Base-by-base conservation (phyloP, 2,888 invertebrate species). In the Cataglyphis albicans region DNA sequence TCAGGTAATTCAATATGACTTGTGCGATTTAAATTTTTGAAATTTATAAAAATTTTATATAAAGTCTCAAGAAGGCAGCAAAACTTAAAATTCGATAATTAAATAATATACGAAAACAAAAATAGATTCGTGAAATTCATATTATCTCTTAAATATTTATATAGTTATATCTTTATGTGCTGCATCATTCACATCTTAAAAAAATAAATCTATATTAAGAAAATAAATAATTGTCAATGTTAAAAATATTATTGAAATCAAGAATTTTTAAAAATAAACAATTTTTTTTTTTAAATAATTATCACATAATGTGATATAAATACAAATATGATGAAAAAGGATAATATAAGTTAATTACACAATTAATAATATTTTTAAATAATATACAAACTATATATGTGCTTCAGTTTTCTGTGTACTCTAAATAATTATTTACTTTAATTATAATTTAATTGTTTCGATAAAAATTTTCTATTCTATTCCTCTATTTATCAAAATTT, bases 1-100 rank as follows among this genome's bases (percentile, higher is more conserved):
- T 74, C 15, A 64, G 44, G 32, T 44, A 74, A 44, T 64, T 74
- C 64, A 74, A 57, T 72, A 18, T 61, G 21, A 32, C 32, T 63
- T 74, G 12, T 41, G 29, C 63, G 44, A 74, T 63, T 74, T 74
- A 9, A 63, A n/a, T 52, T 52, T 52, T n/a, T 7, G n/a, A n/a
- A 52, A 52, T 52, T 52, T 52, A 52, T n/a, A 52, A n/a, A n/a
- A 48, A 52, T 4, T 52, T 48, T 52, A 52, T 52, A n/a, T 52
- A 52, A n/a, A 52, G n/a, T 52, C 2, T 52, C 10, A 63, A 41
- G 15, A 61, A 0, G 12, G 18, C 57, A 73, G 29, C n/a, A 48
- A 61, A 74, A 57, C 21, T 9, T 63, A 6, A 21, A 64, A 38
- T 15, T 61, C n/a, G 29, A 29, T 29, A 41, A 73, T 41, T 74